Evolutionary conservation across 2,113 vertebrate genomes (phyloP).

Genomic region (Zeus faber): DNA sequence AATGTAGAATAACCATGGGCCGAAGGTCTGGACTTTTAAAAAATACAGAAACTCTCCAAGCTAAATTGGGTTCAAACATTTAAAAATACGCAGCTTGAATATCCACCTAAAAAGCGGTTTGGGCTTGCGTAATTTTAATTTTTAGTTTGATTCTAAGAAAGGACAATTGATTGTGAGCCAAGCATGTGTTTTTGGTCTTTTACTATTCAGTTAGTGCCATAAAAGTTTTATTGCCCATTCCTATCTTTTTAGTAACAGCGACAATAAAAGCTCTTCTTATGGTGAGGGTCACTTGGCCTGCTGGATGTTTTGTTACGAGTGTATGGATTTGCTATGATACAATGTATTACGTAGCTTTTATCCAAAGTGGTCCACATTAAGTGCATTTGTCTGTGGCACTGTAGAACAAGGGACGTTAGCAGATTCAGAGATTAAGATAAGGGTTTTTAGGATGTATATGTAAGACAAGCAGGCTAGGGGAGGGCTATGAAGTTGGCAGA

Average conservation of each 20-base stretch:
- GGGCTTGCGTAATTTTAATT: constrained; percentile 10
- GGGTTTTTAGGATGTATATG: no score
- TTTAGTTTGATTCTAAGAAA: constrained; percentile 10
- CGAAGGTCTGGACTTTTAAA: no score
- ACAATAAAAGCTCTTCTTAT: constrained; percentile 43
- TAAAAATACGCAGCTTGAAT: background rate
- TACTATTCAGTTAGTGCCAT: no score
- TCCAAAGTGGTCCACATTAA: no score
- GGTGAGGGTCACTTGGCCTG: constrained; percentile 29
- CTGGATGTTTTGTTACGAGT: constrained; percentile 1
- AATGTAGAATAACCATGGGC: no score
- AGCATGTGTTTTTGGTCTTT: constrained; percentile 54
- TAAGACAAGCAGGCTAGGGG: no score
- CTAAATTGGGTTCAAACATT: background rate
- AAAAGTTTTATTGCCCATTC: constrained; percentile 63
- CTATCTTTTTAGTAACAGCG: constrained; percentile 53
- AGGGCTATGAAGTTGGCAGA: no score
- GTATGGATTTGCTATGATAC: constrained; percentile 2
- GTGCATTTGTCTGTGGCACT: no score
- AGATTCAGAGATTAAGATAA: no score
- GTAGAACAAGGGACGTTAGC: no score
- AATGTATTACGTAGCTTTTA: no score
- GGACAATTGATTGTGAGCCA: constrained; percentile 28
- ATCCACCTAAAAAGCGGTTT: background rate
- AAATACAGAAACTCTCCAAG: no score